Conservation (phyloP, 2,888 invertebrate species). For the Koerneria pararmatus region DNA sequence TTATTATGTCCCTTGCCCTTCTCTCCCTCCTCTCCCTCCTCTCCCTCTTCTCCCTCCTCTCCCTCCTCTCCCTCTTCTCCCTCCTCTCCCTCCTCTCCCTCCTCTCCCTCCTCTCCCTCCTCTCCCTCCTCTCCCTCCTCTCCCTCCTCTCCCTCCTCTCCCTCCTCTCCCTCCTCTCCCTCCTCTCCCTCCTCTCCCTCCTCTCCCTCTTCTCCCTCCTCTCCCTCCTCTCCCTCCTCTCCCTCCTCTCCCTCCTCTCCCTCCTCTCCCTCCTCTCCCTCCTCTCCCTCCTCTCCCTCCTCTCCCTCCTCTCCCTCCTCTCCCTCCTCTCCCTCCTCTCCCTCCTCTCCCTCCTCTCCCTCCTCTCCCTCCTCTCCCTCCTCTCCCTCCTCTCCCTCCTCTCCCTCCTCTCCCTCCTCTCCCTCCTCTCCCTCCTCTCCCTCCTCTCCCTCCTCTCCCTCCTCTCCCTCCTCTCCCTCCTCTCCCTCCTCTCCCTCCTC, state of each 20-base stretch:
- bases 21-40: too few relatives aligned
- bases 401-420: not conserved
- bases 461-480: not conserved
- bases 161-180: not conserved
- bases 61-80: not conserved
- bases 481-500: not conserved
- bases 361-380: too few relatives aligned
- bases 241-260: not conserved
- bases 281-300: not conserved
- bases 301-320: not conserved
- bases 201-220: not conserved
- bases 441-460: not conserved
- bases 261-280: not conserved
- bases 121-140: conserved; percentile 6
- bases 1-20: not conserved
- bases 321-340: not conserved
- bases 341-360: too few relatives aligned
- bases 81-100: not conserved
- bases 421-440: not conserved
- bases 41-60: not conserved
- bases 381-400: not conserved
- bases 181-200: not conserved
- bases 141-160: not conserved
- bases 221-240: not conserved
- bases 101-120: conserved; percentile 11